Percentiles rank a stretch among this genome's conserved stretches.
phyloP scores from a whole-genome alignment of 2,113 vertebrate genomes.

The Lepus europaeus region DNA sequence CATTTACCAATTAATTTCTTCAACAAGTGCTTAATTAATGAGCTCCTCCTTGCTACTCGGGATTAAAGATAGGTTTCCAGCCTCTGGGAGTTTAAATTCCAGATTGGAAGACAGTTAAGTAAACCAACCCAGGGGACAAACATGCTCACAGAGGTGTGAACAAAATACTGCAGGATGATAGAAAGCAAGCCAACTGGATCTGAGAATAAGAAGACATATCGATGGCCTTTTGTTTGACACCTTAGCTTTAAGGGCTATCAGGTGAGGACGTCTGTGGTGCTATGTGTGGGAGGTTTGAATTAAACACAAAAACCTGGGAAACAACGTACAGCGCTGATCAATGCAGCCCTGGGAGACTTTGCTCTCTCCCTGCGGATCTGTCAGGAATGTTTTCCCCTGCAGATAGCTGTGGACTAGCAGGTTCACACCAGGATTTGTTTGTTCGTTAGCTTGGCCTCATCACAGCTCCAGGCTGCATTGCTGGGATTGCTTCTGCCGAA shows the following conservation, averaged over 20 bases:
- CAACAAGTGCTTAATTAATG: neutral
- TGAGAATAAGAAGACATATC: neutral
- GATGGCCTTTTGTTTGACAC: neutral
- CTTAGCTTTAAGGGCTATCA: neutral
- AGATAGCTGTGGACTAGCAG: neutral
- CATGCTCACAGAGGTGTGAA: neutral
- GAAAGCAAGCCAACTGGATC: neutral
- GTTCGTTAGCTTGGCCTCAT: neutral
- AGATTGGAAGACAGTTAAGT: neutral
- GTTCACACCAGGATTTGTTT: neutral
- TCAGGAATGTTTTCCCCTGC: neutral
- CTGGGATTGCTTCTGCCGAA: neutral
- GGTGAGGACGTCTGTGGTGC: neutral
- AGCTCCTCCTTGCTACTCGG: neutral
- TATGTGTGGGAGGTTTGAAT: neutral
- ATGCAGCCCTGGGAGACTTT: neutral
- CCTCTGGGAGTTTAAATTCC: conserved; percentile 16
- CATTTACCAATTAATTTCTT: neutral
- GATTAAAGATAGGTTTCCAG: neutral
- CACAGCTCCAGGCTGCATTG: neutral
- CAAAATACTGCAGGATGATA: neutral
- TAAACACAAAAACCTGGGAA: neutral
- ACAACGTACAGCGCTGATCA: neutral
- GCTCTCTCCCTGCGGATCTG: neutral
- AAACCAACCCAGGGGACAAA: neutral